These are phyloP conservation scores for Egretta garzetta DNA, from an alignment of 2,113 vertebrate genomes.

Conservation along the genomic window DNA sequence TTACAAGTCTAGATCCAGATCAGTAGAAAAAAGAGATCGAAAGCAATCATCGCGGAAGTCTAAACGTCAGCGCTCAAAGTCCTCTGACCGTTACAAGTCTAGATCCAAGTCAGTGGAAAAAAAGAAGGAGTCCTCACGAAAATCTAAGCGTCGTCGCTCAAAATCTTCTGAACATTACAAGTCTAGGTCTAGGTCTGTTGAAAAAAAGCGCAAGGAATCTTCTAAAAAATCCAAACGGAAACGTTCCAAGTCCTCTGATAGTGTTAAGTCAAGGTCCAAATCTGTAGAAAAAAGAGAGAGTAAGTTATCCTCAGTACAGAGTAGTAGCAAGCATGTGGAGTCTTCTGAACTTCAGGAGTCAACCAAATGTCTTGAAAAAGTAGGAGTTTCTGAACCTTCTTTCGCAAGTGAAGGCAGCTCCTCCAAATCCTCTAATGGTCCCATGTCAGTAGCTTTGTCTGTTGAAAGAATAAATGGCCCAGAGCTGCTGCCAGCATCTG, in stretches of 20 bases:
- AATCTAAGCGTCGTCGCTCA: conserved; percentile 78
- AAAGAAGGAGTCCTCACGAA: conserved; percentile 76
- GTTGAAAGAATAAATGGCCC: conserved; percentile 9
- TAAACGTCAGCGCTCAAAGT: conserved; percentile 76
- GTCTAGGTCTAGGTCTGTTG: conserved; percentile 60
- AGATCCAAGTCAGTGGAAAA: conserved; percentile 78
- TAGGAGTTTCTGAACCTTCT: conserved; percentile 29
- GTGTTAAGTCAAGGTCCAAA: conserved; percentile 85
- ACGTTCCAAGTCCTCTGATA: conserved; percentile 78
- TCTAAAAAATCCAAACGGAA: conserved; percentile 77
- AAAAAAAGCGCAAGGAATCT: conserved; percentile 67
- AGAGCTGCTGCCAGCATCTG: conserved; percentile 24
- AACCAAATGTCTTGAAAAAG: conserved; percentile 9
- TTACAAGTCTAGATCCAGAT: conserved; percentile 79
- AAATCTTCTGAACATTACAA: conserved; percentile 76
- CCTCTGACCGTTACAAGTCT: conserved; percentile 76
- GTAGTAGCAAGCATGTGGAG: conserved; percentile 60
- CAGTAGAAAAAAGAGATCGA: conserved; percentile 69
- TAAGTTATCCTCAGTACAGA: conserved; percentile 54
- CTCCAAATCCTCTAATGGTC: conserved; percentile 75
- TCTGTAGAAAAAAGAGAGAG: conserved; percentile 80
- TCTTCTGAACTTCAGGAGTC: conserved; percentile 79
- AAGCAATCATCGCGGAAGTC: conserved; percentile 72
- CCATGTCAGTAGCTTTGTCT: conserved; percentile 77
- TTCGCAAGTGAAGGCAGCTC: conserved; percentile 61